phyloP scores from a whole-genome alignment of 2,113 vertebrate species.

The Cercopithecus mona region DNA sequence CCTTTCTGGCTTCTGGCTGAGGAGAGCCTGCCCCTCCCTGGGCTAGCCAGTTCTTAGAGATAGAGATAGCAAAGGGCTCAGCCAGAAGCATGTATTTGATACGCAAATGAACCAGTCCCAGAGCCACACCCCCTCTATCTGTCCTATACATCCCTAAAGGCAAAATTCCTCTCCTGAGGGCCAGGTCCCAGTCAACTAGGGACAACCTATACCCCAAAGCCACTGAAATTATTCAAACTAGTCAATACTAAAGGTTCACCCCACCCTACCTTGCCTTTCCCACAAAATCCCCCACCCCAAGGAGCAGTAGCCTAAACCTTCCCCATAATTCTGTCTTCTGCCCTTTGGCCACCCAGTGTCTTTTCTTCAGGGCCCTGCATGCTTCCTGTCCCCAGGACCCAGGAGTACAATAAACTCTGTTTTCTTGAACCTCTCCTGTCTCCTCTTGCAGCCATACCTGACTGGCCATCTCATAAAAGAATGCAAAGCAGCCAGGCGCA shows the following conservation, averaged over 20 bases:
- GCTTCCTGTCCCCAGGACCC: not conserved
- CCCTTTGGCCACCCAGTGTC: not conserved
- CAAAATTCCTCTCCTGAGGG: not conserved
- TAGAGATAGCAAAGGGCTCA: not conserved
- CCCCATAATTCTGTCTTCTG: not conserved
- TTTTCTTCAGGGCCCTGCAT: not conserved
- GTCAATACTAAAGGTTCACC: not conserved
- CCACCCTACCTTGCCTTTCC: not conserved
- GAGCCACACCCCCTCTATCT: not conserved
- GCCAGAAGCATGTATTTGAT: not conserved
- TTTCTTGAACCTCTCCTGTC: not conserved
- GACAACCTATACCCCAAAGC: not conserved
- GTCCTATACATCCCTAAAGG: not conserved
- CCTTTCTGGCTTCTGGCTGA: not conserved
- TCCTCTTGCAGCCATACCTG: not conserved
- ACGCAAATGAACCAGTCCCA: not conserved
- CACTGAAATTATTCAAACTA: not conserved
- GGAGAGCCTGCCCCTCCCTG: not conserved
- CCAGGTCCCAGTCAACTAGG: not conserved
- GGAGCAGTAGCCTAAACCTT: not conserved
- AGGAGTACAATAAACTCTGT: not conserved
- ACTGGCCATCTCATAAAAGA: not conserved
- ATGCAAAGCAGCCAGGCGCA: not conserved
- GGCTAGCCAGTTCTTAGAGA: not conserved
- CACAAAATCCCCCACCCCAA: not conserved